Conservation (phyloP, 2,113 vertebrate species). For the Pluvialis apricaria region DNA sequence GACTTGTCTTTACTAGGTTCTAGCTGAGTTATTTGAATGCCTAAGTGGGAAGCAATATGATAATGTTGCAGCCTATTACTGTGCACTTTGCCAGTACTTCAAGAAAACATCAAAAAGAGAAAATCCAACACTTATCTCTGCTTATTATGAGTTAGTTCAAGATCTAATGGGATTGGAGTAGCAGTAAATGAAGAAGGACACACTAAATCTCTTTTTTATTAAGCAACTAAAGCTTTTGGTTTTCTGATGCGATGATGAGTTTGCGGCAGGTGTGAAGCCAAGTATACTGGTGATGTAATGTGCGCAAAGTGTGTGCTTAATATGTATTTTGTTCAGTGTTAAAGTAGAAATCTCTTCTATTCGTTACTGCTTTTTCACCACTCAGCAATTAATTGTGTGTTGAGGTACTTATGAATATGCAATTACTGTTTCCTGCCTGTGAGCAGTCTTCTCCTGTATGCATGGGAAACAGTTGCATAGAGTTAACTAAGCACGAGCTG, state of each 20-base stretch:
- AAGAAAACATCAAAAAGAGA: conserved; percentile 51
- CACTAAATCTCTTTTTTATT: neutral
- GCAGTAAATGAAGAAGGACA: conserved; percentile 54
- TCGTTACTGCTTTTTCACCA: conserved; percentile 66
- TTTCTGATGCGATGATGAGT: conserved; percentile 19
- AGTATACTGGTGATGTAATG: conserved; percentile 24
- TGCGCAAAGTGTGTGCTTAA: conserved; percentile 10
- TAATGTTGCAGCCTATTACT: conserved; percentile 8
- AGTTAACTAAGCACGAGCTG: neutral
- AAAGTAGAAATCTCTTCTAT: conserved; percentile 71
- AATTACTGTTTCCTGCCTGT: conserved; percentile 39
- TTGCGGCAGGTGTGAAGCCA: conserved; percentile 46
- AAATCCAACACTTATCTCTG: conserved; percentile 33
- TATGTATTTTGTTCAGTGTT: conserved; percentile 53
- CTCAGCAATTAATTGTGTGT: conserved; percentile 73
- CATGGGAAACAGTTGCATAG: neutral
- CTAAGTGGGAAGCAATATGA: conserved; percentile 13
- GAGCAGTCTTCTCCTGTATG: conserved; percentile 18
- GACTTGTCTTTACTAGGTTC: neutral
- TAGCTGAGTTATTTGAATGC: neutral
- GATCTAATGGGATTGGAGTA: conserved; percentile 38
- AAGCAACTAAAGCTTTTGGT: conserved; percentile 56
- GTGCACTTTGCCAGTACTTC: conserved; percentile 51
- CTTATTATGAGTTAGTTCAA: conserved; percentile 67
- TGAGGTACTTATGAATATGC: conserved; percentile 76